phyloP scores from a whole-genome alignment of 2,888 invertebrate genomes.

The Sturmia bella region DNA sequence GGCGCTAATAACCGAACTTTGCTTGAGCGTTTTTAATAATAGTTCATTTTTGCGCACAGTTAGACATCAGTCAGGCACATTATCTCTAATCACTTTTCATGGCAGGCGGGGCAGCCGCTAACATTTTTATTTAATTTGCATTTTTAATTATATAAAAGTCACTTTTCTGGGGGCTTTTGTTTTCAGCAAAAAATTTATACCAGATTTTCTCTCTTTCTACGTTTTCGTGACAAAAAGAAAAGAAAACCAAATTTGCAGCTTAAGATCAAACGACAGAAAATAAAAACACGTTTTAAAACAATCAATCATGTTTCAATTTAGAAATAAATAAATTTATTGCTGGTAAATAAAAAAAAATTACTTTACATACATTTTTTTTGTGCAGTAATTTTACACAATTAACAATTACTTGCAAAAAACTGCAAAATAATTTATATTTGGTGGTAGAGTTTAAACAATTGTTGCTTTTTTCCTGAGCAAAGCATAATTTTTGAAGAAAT shows the following conservation, averaged over 20 bases:
- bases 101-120: no score
- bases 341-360: constrained; percentile 7
- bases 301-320: constrained; percentile 45
- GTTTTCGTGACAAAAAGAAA: constrained; percentile 45
- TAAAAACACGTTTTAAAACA: constrained; percentile 38
- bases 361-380: background rate
- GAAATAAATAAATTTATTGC: constrained; percentile 13
- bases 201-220: no score
- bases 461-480: background rate
- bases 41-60: no score
- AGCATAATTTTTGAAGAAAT: background rate
- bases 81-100: no score
- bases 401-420: constrained; percentile 21
- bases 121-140: no score
- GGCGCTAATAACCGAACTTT: no score
- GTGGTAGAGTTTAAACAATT: background rate
- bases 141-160: no score
- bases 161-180: no score
- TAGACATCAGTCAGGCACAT: no score
- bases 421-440: constrained; percentile 3
- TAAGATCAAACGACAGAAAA: constrained; percentile 12
- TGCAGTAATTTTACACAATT: constrained; percentile 11
- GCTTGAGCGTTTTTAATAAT: no score
- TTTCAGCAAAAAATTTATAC: no score
- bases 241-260: constrained; percentile 52